phyloP scores from a whole-genome alignment of 2,888 invertebrate genomes.

The Calameuta pallipes region DNA sequence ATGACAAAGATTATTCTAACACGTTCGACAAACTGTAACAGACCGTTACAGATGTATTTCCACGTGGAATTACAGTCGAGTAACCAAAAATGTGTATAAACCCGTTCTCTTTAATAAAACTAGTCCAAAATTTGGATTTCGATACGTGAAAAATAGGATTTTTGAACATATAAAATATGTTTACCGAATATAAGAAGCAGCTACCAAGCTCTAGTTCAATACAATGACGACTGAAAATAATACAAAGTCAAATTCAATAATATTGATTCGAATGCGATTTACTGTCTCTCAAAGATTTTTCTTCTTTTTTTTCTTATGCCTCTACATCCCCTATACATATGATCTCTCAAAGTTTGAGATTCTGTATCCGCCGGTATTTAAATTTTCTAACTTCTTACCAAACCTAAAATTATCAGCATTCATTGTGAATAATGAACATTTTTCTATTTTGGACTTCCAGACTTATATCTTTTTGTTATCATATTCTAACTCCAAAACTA shows the following conservation, averaged over 20 bases:
- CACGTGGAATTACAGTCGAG: background rate
- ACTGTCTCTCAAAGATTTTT: background rate
- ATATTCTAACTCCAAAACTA: too few species aligned
- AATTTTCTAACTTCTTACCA: background rate
- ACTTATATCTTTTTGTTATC: too few species aligned
- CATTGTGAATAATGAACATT: too few species aligned
- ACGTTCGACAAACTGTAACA: constrained; percentile 39
- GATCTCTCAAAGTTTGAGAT: background rate
- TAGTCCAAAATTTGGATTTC: background rate
- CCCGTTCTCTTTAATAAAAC: background rate
- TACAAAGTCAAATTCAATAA: too few species aligned
- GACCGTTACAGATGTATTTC: constrained; percentile 35
- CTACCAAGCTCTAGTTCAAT: too few species aligned
- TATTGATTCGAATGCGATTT: too few species aligned
- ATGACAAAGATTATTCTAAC: constrained; percentile 44
- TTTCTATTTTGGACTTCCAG: too few species aligned
- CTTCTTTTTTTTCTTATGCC: background rate
- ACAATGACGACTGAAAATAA: too few species aligned
- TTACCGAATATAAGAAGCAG: too few species aligned
- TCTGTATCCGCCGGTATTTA: background rate
- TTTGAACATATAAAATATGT: too few species aligned
- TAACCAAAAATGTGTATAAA: background rate
- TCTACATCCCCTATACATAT: too few species aligned
- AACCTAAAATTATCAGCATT: background rate
- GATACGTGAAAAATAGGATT: background rate